Percentiles rank a stretch among this genome's conserved stretches.
phyloP scores from a whole-genome alignment of 2,113 vertebrate species.

The Periophthalmodon schlosseri region DNA sequence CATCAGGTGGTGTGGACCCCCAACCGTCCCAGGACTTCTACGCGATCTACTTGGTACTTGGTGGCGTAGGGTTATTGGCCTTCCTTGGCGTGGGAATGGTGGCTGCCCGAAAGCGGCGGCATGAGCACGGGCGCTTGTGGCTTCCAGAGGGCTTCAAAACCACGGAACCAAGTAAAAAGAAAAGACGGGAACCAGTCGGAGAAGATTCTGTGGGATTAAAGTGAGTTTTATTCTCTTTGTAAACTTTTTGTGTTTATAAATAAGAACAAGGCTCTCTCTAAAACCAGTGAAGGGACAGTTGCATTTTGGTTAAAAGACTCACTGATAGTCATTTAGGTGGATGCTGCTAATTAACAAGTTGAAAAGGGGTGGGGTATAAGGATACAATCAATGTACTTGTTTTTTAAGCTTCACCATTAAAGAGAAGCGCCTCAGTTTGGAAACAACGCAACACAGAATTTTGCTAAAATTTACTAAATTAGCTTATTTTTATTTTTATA shows the following conservation, averaged over 20 bases:
- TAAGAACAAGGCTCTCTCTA: slow-evolving; percentile 24
- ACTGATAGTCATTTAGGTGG: slow-evolving; percentile 52
- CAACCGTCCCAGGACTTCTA: slow-evolving; percentile 69
- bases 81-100: slow-evolving; percentile 87
- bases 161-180: slow-evolving; percentile 95
- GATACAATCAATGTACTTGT: slow-evolving; percentile 59
- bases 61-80: slow-evolving; percentile 77
- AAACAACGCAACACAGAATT: slow-evolving; percentile 34
- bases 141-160: slow-evolving; percentile 98
- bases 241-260: not conserved
- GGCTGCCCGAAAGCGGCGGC: slow-evolving; percentile 89
- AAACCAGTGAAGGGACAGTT: slow-evolving; percentile 12
- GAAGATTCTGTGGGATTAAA: slow-evolving; percentile 96
- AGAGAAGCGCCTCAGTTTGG: slow-evolving; percentile 19
- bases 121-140: slow-evolving; percentile 97
- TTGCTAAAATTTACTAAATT: slow-evolving; percentile 16
- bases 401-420: slow-evolving; percentile 50
- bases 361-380: slow-evolving; percentile 47
- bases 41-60: slow-evolving; percentile 84
- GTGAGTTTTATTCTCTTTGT: slow-evolving; percentile 79
- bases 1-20: slow-evolving; percentile 80
- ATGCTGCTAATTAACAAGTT: slow-evolving; percentile 59
- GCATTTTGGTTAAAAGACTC: slow-evolving; percentile 35
- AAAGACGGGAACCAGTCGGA: slow-evolving; percentile 92
- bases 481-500: slow-evolving; percentile 46